phyloP scores from a whole-genome alignment of 2,797 vertebrate genomes.

The Remorina albescens region DNA sequence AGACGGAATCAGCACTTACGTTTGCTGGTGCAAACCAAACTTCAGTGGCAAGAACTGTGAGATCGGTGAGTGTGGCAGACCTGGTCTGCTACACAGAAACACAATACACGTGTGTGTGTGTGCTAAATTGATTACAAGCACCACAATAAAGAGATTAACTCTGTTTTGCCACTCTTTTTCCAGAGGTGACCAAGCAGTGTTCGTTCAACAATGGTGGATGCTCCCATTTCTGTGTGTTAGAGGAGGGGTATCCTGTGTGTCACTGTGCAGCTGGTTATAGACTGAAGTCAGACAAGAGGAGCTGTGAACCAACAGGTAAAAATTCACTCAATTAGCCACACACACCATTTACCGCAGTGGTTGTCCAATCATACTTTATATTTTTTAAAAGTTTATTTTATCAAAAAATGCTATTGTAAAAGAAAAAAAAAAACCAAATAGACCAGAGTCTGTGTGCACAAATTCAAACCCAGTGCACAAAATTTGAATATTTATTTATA shows the following conservation, averaged over 20 bases:
- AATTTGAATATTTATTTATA: background rate
- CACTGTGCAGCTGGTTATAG: conserved; percentile 88
- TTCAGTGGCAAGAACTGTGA: conserved; percentile 95
- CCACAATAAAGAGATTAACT: background rate
- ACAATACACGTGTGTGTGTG: background rate
- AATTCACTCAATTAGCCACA: background rate
- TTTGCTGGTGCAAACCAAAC: conserved; percentile 89
- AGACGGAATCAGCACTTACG: conserved; percentile 88
- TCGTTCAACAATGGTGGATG: conserved; percentile 90
- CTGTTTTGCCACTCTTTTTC: conserved; percentile 13
- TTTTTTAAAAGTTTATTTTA: background rate
- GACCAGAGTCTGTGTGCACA: background rate
- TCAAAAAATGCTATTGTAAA: too few species aligned
- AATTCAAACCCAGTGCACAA: background rate
- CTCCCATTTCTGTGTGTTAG: conserved; percentile 89
- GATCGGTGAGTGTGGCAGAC: conserved; percentile 82
- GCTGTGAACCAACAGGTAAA: conserved; percentile 89
- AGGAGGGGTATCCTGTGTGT: conserved; percentile 77
- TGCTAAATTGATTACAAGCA: background rate
- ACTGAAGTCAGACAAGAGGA: conserved; percentile 82
- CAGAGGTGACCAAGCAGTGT: conserved; percentile 82
- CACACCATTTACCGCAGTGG: background rate
- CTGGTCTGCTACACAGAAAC: background rate
- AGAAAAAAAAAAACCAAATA: background rate
- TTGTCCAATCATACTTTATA: background rate